Conservation (phyloP, 1,140 invertebrate species). For the Mylabris phalerata region DNA sequence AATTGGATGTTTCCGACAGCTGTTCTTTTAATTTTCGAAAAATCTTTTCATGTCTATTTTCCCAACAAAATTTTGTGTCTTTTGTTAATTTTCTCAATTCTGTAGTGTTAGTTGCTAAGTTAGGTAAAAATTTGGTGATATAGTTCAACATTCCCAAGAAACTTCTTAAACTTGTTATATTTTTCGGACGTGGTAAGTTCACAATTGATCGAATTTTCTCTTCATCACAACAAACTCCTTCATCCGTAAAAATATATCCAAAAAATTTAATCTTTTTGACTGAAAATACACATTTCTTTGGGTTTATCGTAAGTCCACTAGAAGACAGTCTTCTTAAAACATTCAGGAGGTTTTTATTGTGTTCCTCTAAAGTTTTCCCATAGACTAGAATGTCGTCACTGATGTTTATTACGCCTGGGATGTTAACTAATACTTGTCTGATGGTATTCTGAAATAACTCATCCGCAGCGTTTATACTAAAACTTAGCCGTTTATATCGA, state of each 20-base stretch:
- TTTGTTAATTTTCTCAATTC: background rate
- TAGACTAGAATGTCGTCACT: conserved; percentile 38
- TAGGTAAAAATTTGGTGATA: conserved; percentile 37
- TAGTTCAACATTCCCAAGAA: conserved; percentile 41
- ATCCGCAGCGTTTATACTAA: no score
- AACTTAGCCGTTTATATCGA: no score
- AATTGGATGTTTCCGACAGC: background rate
- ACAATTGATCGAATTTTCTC: conserved; percentile 38
- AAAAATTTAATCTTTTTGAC: conserved; percentile 33
- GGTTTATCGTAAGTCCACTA: conserved; percentile 27
- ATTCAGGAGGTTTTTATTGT: conserved; percentile 26
- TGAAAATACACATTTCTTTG: conserved; percentile 32
- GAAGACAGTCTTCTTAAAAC: conserved; percentile 27
- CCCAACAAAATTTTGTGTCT: background rate
- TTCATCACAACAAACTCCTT: conserved; percentile 34
- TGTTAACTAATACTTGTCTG: no score
- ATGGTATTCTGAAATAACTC: no score
- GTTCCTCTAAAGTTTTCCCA: conserved; percentile 28
- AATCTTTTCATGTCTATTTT: background rate
- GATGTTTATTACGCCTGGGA: no score
- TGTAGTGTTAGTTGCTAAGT: conserved; percentile 16
- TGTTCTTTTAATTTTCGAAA: conserved; percentile 3
- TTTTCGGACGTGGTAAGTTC: no score
- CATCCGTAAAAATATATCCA: conserved; percentile 36
- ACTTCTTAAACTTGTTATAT: conserved; percentile 32